Percentiles rank a stretch among this genome's conserved stretches.
phyloP scores from a whole-genome alignment of 2,797 vertebrate genomes.

The Hoplostethus mediterraneus region DNA sequence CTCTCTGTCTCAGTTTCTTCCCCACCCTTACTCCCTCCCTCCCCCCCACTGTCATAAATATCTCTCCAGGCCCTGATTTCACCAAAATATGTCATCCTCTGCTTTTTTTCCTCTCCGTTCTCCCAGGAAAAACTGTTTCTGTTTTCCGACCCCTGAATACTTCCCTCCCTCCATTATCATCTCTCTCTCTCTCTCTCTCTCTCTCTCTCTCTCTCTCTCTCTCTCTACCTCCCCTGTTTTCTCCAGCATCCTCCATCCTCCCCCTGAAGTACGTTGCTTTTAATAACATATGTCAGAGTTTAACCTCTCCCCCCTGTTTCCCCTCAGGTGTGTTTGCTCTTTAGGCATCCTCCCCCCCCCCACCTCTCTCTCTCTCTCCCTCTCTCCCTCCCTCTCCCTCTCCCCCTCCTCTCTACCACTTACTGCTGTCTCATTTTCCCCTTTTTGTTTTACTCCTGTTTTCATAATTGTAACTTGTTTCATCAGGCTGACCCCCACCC shows the following conservation, averaged over 20 bases:
- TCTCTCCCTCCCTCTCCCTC: conserved; percentile 4
- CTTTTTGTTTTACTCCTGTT: conserved; percentile 57
- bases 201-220: conserved; percentile 15
- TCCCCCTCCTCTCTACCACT: conserved; percentile 22
- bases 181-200: conserved; percentile 14
- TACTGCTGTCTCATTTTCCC: conserved; percentile 46
- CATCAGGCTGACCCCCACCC: conserved; percentile 67
- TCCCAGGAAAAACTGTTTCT: conserved; percentile 59
- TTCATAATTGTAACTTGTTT: conserved; percentile 71
- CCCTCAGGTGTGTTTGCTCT: conserved; percentile 65
- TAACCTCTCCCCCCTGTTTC: conserved; percentile 64
- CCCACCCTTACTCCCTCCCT: conserved; percentile 20
- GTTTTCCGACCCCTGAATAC: conserved; percentile 49
- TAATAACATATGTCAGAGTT: conserved; percentile 70
- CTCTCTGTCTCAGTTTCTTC: conserved; percentile 15
- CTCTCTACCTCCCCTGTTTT: conserved; percentile 26
- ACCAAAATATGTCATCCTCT: conserved; percentile 75
- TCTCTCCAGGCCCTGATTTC: conserved; percentile 62
- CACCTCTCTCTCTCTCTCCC: background rate
- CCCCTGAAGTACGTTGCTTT: conserved; percentile 43
- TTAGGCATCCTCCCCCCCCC: conserved; percentile 8
- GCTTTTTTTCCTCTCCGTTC: conserved; percentile 42
- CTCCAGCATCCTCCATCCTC: conserved; percentile 37
- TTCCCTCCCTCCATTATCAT: conserved; percentile 33
- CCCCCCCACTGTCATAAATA: conserved; percentile 45